Evolutionary conservation across 37 sponge, comb jelly and placozoan species (phyloP), one percentile per base, ranked within the genome.

Genomic region (Diacarnus erythraeanus): DNA sequence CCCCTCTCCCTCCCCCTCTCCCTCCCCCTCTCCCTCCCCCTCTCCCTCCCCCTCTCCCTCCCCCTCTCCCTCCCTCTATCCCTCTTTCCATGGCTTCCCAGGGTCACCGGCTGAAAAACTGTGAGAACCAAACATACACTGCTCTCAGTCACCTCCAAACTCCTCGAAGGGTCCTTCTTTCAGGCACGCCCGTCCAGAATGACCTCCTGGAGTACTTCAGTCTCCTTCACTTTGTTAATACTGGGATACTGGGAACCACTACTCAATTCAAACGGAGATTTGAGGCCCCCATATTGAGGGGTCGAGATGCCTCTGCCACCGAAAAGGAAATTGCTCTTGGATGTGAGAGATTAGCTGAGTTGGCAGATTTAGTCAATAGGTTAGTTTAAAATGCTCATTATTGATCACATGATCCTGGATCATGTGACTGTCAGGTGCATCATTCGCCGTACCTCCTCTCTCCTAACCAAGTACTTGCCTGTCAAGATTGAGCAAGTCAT

Each of bases 151-250:
- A 90, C 65, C 84, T 97, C 34, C 75, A 83, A 61, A 82, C 93
- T 12, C 65, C 81, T 31, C 38, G 87, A 22, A 80, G 98, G 5
- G 83, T 97, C 43, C 87, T 97, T 21, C 93, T 97, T 12, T 93
- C 92, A 10, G 98, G 98, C 23, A 97, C 98, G 18, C 98, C 98
- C 31, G 88, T 97, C 37, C 98, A 97, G 86, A 97, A 97, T 57
- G 98, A 97, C 64, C 86, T 97, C 29, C 85, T 97, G 38, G 98
- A 97, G 64, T 97, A 97, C 77, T 97, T 97, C 72, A 97, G 98
- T 41, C 79, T 97, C 31, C 77, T 97, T 10, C 98, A 97, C 68
- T 97, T 97, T 86, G 95, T 97, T 47, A 97, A 97, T 41, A 79
- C 84, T 51, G 98, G 94, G 9, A 95, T 97, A 37, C 78, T 97